Evolutionary conservation across 1,140 invertebrate genomes (phyloP).

Genomic region (Himalopsyche phryganea): DNA sequence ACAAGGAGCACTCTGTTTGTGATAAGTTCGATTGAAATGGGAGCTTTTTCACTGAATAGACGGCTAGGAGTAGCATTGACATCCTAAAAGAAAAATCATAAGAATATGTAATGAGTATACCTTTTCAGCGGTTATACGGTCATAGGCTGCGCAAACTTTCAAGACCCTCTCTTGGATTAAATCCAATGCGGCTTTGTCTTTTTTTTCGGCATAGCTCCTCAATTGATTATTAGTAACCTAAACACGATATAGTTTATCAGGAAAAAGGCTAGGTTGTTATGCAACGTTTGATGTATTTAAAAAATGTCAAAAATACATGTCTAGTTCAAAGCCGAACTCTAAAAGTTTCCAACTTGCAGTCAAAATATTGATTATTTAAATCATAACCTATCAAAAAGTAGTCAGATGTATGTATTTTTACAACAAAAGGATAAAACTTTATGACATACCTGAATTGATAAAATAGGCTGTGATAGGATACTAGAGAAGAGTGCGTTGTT

Average conservation of each 20-base stretch:
- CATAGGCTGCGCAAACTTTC: constrained; percentile 73
- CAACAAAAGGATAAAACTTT: no score
- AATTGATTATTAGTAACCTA: background rate
- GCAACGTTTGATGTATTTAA: background rate
- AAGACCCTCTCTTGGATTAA: constrained; percentile 71
- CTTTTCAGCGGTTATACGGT: constrained; percentile 76
- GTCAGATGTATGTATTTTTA: background rate
- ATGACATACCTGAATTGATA: constrained; percentile 11
- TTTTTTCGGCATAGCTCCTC: constrained; percentile 17
- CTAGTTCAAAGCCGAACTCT: background rate
- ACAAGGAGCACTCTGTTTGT: constrained; percentile 85
- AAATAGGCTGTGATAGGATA: constrained; percentile 3
- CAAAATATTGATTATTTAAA: background rate
- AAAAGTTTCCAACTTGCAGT: background rate
- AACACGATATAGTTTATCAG: background rate
- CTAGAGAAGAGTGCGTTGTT: background rate
- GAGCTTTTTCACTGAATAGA: constrained; percentile 68
- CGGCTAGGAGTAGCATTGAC: constrained; percentile 54
- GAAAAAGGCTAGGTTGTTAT: background rate
- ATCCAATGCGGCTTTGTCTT: constrained; percentile 38
- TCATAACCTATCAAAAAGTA: background rate
- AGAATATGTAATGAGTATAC: constrained; percentile 51
- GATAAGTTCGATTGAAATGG: constrained; percentile 79
- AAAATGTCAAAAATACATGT: background rate
- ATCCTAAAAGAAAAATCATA: constrained; percentile 61